Evolutionary conservation across 2,113 vertebrate species (phyloP).

Genomic region (Phrynocephalus versicolor): DNA sequence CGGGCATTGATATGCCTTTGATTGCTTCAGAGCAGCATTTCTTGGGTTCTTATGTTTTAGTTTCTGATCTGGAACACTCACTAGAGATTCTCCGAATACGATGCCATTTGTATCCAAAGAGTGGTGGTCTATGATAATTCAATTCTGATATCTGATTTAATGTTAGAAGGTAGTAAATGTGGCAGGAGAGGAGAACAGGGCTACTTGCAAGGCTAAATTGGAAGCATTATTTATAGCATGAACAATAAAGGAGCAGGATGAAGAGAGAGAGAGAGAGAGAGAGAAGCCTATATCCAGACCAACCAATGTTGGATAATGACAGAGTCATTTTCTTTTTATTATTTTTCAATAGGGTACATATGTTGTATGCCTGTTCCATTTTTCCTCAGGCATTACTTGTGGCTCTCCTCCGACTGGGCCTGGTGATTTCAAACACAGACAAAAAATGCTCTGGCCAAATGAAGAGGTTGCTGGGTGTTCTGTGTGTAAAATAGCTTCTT

Average conservation of each 20-base stretch:
- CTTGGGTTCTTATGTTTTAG: not conserved
- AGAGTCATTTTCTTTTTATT: conserved; percentile 84
- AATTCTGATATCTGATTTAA: not conserved
- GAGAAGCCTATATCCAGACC: conserved; percentile 57
- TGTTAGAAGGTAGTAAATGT: conserved; percentile 25
- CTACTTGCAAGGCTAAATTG: conserved; percentile 64
- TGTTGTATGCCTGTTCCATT: conserved; percentile 60
- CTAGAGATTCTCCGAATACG: not conserved
- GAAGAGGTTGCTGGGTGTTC: not conserved
- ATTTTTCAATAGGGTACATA: conserved; percentile 80
- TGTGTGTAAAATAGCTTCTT: not conserved
- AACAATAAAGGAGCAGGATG: conserved; percentile 52
- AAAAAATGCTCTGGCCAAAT: not conserved
- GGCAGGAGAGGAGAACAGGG: not conserved
- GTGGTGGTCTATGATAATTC: no score
- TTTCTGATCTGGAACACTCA: not conserved
- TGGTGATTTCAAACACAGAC: conserved; percentile 3
- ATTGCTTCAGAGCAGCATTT: no score
- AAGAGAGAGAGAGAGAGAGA: conserved; percentile 7
- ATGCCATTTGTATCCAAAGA: not conserved
- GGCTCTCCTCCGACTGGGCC: not conserved
- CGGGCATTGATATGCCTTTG: not conserved
- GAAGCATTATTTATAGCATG: conserved; percentile 74
- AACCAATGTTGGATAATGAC: conserved; percentile 81
- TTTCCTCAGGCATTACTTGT: conserved; percentile 8